These are phyloP conservation scores for Plotosus lineatus DNA, from an alignment of 2,113 vertebrate genomes.

Conservation along the genomic window DNA sequence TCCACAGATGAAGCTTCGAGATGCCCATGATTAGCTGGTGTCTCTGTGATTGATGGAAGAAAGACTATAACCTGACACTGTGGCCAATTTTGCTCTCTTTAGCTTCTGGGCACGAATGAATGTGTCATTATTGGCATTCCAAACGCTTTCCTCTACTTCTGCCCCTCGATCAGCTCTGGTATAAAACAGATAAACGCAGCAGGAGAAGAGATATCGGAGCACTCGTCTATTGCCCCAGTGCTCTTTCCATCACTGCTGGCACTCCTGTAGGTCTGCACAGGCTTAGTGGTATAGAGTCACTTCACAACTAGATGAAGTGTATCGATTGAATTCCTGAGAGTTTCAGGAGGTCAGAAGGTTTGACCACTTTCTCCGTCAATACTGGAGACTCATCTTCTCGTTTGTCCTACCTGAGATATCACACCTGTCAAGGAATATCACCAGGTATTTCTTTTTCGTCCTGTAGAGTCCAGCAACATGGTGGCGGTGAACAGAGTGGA, in stretches of 20 bases:
- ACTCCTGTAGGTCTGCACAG: not conserved
- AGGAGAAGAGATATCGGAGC: not conserved
- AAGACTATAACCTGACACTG: no score
- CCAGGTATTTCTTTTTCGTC: not conserved
- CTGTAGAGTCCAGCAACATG: constrained; percentile 7
- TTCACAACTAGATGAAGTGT: not conserved
- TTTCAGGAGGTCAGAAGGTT: not conserved
- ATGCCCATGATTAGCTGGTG: no score
- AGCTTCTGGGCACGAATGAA: no score
- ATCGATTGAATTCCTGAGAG: constrained; percentile 18
- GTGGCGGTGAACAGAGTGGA: not conserved
- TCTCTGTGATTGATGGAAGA: no score
- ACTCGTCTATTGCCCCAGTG: constrained; percentile 20
- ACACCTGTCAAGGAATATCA: constrained; percentile 25
- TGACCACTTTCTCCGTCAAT: constrained; percentile 1
- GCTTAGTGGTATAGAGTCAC: not conserved
- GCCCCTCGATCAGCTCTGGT: not conserved
- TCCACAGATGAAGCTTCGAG: no score
- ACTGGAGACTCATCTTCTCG: constrained; percentile 11
- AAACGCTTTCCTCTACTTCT: no score
- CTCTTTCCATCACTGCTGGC: constrained; percentile 16
- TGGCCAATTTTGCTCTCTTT: no score
- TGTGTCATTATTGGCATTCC: no score
- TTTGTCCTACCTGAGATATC: not conserved
- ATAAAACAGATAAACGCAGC: not conserved